Conservation (phyloP, 2,888 invertebrate species). For the Xestia ashworthii region DNA sequence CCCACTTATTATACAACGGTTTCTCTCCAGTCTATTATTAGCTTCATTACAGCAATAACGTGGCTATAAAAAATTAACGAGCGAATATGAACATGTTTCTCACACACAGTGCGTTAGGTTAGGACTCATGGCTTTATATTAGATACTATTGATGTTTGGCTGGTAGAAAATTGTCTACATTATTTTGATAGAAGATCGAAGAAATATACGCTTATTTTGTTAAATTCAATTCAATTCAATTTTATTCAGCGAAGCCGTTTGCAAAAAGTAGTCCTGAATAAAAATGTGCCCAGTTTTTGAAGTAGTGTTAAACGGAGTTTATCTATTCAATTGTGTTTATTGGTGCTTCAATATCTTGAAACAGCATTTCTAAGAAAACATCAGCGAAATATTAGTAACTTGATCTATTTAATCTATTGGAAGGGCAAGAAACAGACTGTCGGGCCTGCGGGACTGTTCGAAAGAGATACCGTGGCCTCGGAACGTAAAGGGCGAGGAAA, state of each 20-base stretch:
- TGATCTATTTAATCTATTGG: background rate
- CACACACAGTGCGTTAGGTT: constrained; percentile 37
- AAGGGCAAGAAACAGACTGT: background rate
- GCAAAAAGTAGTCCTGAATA: too few species aligned
- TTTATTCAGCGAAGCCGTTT: too few species aligned
- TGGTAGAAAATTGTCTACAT: background rate
- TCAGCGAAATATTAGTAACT: background rate
- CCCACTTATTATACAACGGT: constrained; percentile 24
- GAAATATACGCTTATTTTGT: background rate
- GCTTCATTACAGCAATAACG: constrained; percentile 59
- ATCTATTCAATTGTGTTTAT: background rate
- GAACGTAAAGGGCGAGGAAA: too few species aligned
- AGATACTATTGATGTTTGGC: background rate
- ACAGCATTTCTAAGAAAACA: background rate
- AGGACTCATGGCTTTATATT: background rate
- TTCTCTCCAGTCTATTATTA: constrained; percentile 57
- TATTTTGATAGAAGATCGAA: background rate
- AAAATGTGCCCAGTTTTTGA: background rate
- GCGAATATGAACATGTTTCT: constrained; percentile 55
- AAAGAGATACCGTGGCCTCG: too few species aligned
- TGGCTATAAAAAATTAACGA: constrained; percentile 61
- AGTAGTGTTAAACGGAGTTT: background rate
- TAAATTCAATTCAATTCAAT: too few species aligned
- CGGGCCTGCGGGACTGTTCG: too few species aligned
- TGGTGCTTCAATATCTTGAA: background rate